phyloP scores from a whole-genome alignment of 2,113 vertebrate species.

The Steatornis caripensis region DNA sequence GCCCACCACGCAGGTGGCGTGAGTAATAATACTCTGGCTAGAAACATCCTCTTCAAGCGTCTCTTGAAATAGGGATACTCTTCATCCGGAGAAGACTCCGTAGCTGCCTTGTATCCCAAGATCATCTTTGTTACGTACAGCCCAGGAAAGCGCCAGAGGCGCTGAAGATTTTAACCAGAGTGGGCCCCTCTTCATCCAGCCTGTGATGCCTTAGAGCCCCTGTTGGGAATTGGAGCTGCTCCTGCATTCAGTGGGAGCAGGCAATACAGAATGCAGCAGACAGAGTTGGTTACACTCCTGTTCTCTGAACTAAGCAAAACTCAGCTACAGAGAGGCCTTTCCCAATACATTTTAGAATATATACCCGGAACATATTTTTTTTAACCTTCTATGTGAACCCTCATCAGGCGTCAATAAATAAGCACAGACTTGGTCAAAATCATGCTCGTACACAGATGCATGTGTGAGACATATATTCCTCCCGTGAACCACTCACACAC shows the following conservation, averaged over 20 bases:
- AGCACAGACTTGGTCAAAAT: background rate
- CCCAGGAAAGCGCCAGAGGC: background rate
- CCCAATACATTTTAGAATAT: background rate
- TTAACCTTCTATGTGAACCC: background rate
- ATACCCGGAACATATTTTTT: background rate
- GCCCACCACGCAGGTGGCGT: rapidly evolving
- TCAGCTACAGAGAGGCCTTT: background rate
- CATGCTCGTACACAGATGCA: rapidly evolving
- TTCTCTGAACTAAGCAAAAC: background rate
- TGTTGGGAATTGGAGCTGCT: background rate
- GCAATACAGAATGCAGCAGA: background rate
- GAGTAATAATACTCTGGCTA: background rate
- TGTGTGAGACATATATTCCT: background rate
- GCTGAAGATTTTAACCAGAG: background rate
- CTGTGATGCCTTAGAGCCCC: background rate
- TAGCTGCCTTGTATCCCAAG: background rate
- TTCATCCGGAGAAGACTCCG: background rate
- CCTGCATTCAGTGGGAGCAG: background rate
- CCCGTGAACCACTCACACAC: background rate
- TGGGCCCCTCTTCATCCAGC: background rate
- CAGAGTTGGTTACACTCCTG: background rate
- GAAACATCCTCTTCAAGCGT: background rate
- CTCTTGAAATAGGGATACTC: background rate
- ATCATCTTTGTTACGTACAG: background rate
- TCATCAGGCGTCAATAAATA: background rate